Conservation (phyloP, 2,797 vertebrate genomes). For the Megalops cyprinoides region DNA sequence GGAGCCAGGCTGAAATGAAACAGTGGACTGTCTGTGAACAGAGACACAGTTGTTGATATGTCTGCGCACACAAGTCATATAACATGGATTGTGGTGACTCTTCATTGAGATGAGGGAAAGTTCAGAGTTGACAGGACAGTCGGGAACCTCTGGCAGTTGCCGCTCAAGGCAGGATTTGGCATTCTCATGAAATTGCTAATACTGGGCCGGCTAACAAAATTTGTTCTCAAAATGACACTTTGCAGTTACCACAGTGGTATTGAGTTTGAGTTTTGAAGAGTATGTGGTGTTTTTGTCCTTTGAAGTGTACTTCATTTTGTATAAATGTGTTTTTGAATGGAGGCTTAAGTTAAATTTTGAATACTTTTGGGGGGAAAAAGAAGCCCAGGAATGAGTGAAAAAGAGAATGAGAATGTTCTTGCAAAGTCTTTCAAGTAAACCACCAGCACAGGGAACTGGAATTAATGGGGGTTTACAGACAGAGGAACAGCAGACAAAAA, state of each 20-base stretch:
- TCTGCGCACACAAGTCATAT: slow-evolving; percentile 23
- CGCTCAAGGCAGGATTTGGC: background rate
- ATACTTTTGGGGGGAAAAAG: no score
- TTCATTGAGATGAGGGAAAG: slow-evolving; percentile 3
- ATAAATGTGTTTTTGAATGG: background rate
- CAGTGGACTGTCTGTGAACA: background rate
- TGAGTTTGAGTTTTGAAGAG: background rate
- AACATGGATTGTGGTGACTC: background rate
- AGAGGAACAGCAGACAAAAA: no score
- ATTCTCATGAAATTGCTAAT: no score
- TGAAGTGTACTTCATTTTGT: background rate
- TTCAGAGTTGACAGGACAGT: background rate
- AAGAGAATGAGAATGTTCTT: no score
- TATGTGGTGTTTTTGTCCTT: background rate
- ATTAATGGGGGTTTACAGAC: background rate
- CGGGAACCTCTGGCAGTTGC: background rate
- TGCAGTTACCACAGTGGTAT: background rate
- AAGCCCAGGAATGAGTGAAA: no score
- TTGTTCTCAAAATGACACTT: background rate
- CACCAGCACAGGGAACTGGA: background rate
- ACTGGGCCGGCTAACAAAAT: background rate
- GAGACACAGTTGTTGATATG: slow-evolving; percentile 22
- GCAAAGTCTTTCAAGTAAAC: background rate
- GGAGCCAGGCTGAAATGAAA: slow-evolving; percentile 23
- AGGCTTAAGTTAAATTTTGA: no score